A percentile compares a stretch with the other conserved stretches of the same genome.
Conservation (phyloP, 2,113 vertebrate species). For the Eptesicus fuscus region DNA sequence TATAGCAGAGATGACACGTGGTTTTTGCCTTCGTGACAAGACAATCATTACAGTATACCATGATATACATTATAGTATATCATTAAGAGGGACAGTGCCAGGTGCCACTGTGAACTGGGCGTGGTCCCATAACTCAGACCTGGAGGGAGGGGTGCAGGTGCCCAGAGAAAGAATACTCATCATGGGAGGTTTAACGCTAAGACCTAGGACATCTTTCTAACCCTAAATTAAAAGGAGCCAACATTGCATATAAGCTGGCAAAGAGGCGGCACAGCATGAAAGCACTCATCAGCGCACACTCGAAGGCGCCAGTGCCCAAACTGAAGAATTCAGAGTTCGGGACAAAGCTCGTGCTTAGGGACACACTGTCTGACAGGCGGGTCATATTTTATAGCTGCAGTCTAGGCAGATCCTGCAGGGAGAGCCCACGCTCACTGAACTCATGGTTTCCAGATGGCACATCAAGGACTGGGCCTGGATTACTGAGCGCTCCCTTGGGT, state of each 20-base stretch:
- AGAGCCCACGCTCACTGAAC: not conserved
- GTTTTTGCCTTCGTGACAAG: not conserved
- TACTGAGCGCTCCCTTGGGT: not conserved
- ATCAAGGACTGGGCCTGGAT: not conserved
- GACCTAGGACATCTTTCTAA: not conserved
- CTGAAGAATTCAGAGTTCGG: not conserved
- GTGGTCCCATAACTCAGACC: not conserved
- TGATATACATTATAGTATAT: too few species aligned
- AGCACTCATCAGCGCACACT: not conserved
- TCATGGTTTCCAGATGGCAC: constrained; percentile 4
- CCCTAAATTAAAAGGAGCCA: not conserved
- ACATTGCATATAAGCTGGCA: not conserved
- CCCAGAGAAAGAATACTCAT: not conserved
- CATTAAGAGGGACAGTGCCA: not conserved
- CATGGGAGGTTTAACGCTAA: not conserved
- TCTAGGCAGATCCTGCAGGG: not conserved
- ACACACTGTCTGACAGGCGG: not conserved
- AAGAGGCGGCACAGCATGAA: not conserved
- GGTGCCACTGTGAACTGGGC: too few species aligned
- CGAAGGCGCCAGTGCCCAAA: not conserved
- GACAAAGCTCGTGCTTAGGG: not conserved
- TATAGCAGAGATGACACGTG: rapidly evolving
- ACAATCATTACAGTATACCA: not conserved
- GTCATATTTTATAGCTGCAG: not conserved
- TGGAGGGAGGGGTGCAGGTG: not conserved